Evolutionary conservation across 1,140 invertebrate species (phyloP).

Genomic region (Bombus confusus): DNA sequence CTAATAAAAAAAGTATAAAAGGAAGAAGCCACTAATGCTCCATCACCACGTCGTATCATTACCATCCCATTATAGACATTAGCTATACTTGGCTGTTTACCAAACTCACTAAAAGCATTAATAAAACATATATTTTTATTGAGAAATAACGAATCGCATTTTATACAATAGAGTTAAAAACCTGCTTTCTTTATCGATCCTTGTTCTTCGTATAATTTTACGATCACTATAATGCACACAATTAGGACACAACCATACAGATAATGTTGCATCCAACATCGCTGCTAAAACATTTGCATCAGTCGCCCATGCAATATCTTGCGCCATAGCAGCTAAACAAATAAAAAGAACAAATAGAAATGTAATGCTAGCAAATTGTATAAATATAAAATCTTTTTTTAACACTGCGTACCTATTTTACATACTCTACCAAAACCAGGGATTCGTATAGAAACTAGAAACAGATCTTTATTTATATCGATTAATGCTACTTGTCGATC

Average conservation of each 20-base stretch:
- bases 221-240: conserved; percentile 86
- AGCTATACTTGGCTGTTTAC: conserved; percentile 89
- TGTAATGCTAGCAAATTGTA: not conserved
- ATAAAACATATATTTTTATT: not conserved
- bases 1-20: conserved; percentile 87
- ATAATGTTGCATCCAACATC: conserved; percentile 90
- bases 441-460: conserved; percentile 87
- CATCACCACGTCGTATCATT: conserved; percentile 88
- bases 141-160: conserved; percentile 8
- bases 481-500: conserved; percentile 91
- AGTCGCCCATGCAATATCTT: conserved; percentile 91
- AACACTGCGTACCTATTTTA: conserved; percentile 87
- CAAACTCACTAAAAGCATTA: conserved; percentile 86
- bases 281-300: conserved; percentile 92
- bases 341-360: not conserved
- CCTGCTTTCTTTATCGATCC: conserved; percentile 86
- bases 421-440: conserved; percentile 86
- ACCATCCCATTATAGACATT: conserved; percentile 92
- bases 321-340: conserved; percentile 88
- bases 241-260: conserved; percentile 93
- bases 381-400: not conserved
- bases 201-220: conserved; percentile 86
- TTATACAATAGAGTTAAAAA: conserved; percentile 62
- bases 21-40: conserved; percentile 85
- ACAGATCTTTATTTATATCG: conserved; percentile 92